Evolutionary conservation across 2,113 vertebrate species (phyloP), one percentile per base, ranked within the genome.

Genomic region (Promerops cafer): DNA sequence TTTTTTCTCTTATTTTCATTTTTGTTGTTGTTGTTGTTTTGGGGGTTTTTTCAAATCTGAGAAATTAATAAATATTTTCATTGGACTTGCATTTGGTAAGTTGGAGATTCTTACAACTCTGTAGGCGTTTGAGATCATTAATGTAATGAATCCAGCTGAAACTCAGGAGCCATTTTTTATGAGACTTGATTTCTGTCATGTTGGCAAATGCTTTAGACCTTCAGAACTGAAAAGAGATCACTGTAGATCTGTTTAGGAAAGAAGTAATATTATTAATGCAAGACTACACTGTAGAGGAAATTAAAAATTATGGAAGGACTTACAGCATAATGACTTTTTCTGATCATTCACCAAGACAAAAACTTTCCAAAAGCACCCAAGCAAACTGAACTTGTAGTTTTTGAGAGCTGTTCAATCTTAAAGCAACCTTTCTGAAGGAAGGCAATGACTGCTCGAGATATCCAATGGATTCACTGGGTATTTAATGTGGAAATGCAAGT

Each of bases 21-120:
- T 11, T 10, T 16, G 39, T 35, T 49, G 11, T 47, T 24, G 23
- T 42, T 21, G 11, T 23, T 26, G 22, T 57, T 64, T 13, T 47
- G 9, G 2, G 1, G 2, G 1, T 0, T 21, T 45, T 44, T 70
- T 70, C 65, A 7, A 8, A 69, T 49, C 30, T 79, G 49, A 68
- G 39, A 75, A 66, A 8, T 28, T 69, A 75, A 8, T 60, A 56
- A 56, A 35, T 24, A 19, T 24, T 89, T 64, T 61, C 10, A 33
- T 5, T 60, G 7, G 24, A 21, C 21, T 84, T 81, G 7, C 8
- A n/a, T 44, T 80, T 1, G 1, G 4, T 47, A 47, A 60, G 14
- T 47, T 89, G 56, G 24, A 63, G 24, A 37, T 49, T 86, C 23
- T 76, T 86, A 20, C 11, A 61, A 7, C 16, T 87, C 37, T 89